Evolutionary conservation across 1,140 invertebrate genomes (phyloP).

Genomic region (Ganaspis sp.): DNA sequence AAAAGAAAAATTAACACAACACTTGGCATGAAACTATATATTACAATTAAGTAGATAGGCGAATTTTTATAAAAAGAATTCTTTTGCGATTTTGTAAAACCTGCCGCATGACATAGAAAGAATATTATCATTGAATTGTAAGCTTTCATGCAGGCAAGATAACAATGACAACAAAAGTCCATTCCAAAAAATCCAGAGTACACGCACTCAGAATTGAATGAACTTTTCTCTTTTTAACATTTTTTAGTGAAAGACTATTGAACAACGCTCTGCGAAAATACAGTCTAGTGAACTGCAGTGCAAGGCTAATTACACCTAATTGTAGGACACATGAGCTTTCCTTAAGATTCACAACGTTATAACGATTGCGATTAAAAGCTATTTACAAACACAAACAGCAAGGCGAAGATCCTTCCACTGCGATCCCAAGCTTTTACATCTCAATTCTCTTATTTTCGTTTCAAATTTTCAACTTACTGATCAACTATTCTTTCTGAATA

Average conservation of each 20-base stretch:
- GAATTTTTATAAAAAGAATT: neutral
- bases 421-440: neutral
- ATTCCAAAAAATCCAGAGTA: neutral
- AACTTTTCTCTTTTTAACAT: neutral
- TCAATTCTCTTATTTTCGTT: neutral
- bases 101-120: neutral
- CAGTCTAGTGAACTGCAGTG: slow-evolving; percentile 28
- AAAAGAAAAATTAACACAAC: neutral
- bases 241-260: slow-evolving; percentile 20
- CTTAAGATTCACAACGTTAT: slow-evolving; percentile 41
- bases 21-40: neutral
- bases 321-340: slow-evolving; percentile 2
- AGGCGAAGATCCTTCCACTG: slow-evolving; percentile 28
- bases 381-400: slow-evolving; percentile 66
- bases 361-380: slow-evolving; percentile 57
- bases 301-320: slow-evolving; percentile 24
- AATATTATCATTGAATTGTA: neutral
- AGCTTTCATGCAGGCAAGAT: slow-evolving; percentile 52
- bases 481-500: no score
- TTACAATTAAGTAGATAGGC: slow-evolving; percentile 10
- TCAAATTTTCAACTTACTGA: neutral
- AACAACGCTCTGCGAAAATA: slow-evolving; percentile 24
- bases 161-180: slow-evolving; percentile 41
- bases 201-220: neutral
- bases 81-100: neutral